Base-by-base conservation (phyloP, 1,140 invertebrate genomes). In the Ectropis grisescens region DNA sequence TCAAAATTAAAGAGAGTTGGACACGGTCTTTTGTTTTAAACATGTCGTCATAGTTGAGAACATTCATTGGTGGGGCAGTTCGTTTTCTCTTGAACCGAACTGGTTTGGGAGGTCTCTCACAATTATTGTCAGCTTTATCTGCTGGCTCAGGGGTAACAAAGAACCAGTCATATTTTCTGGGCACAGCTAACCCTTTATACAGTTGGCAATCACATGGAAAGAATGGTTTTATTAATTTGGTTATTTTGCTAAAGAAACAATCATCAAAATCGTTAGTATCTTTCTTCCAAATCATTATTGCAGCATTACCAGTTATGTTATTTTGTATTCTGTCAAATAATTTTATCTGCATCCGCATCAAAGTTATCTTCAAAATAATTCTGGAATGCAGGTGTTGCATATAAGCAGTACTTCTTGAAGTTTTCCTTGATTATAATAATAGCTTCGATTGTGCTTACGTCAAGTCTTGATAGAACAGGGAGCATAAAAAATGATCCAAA, bases 231-330 rank as follows among this genome's bases (percentile, higher is more conserved):
- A 60, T 11, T 11, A 41, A 45, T 11, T 33, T 31, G 22, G 41
- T 41, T 10, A 69, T 33, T 13, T 33, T 36, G 19, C 29, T 8
- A 46, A 53, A 70, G 25, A 75, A 75, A 14, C 10, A 13, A 12
- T 52, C 36, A 51, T 71, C 52, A 64, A 75, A 75, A 13, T 24
- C 33, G 25, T 44, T 58, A 7, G 31, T 31, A 22, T 37, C 32
- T 31, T 52, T 75, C 14, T 54, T 37, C 55, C 62, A 75, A 8
- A 65, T 10, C 35, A 65, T 57, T 13, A 70, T 31, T 14, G 33
- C 37, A 16, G 41, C 35, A 58, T 62, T 67, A 1, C 44, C 44
- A 29, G 10, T 15, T 2, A 54, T 15, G 19, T 25, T 13, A 23
- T 45, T 38, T 30, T 14, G 30, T 37, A 33, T 22, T 47, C 11